These are phyloP conservation scores for Sprattus sprattus DNA, from an alignment of 2,113 vertebrate species.

Conservation along the genomic window DNA sequence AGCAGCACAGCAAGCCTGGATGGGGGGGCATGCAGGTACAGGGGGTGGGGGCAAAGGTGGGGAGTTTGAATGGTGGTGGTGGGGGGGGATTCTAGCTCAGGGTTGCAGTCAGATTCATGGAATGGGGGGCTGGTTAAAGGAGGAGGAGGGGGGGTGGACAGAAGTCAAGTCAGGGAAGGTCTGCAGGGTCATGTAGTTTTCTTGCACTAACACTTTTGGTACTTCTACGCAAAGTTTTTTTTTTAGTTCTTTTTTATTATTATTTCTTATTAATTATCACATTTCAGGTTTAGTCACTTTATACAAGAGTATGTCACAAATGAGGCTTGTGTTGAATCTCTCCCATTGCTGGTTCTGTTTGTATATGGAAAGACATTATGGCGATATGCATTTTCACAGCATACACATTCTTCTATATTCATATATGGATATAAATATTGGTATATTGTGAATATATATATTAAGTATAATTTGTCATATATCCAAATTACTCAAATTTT, in stretches of 20 bases:
- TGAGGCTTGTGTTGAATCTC: conserved; percentile 69
- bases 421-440: conserved; percentile 37
- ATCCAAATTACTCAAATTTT: conserved; percentile 53
- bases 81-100: conserved; percentile 69
- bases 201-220: not conserved
- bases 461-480: conserved; percentile 35
- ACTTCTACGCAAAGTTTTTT: conserved; percentile 24
- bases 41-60: conserved; percentile 41
- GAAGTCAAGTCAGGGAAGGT: conserved; percentile 65
- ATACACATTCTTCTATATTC: conserved; percentile 59
- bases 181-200: conserved; percentile 54
- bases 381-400: conserved; percentile 37
- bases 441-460: conserved; percentile 56
- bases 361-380: conserved; percentile 64
- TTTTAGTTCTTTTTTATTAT: conserved; percentile 49
- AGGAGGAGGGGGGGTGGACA: conserved; percentile 37
- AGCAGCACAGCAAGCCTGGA: conserved; percentile 77
- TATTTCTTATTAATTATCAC: conserved; percentile 39
- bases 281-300: conserved; percentile 49
- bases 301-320: conserved; percentile 51
- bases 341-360: conserved; percentile 79
- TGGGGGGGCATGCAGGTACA: conserved; percentile 68
- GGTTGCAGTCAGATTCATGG: conserved; percentile 74
- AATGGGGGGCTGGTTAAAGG: conserved; percentile 36
- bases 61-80: conserved; percentile 22